Conservation (phyloP, 2,113 vertebrate genomes). For the Sinosuthora webbiana region DNA sequence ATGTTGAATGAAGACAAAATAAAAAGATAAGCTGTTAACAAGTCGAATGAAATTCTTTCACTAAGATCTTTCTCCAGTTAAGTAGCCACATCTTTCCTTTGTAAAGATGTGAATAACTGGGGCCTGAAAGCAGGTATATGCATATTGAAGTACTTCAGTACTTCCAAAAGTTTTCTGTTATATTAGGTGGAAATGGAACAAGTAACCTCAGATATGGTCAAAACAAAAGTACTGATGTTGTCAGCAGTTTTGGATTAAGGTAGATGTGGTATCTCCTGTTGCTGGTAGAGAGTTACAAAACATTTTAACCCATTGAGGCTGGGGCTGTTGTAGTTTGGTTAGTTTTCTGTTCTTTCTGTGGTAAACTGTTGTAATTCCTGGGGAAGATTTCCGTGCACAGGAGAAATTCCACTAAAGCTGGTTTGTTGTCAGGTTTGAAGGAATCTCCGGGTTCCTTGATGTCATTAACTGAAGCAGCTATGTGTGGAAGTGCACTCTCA, state of each 20-base stretch:
- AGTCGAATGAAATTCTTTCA: conserved; percentile 44
- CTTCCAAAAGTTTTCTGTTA: not conserved
- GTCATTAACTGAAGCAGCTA: not conserved
- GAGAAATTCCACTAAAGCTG: not conserved
- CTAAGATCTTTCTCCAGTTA: not conserved
- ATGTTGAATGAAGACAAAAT: conserved; percentile 49
- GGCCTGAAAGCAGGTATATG: not conserved
- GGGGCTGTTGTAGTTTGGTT: not conserved
- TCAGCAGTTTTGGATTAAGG: not conserved
- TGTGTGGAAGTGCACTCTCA: accelerated
- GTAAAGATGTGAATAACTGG: not conserved
- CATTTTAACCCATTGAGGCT: not conserved
- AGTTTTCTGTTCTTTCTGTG: not conserved
- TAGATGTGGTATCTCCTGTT: not conserved
- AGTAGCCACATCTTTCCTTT: not conserved
- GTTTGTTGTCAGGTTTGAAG: not conserved
- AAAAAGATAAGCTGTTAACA: conserved; percentile 40
- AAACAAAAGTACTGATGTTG: not conserved
- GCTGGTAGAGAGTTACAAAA: not conserved
- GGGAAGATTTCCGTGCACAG: not conserved
- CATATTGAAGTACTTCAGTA: not conserved
- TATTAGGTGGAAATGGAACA: not conserved
- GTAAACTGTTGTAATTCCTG: not conserved
- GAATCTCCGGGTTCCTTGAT: not conserved
- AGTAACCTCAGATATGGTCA: not conserved